Percentiles rank a stretch among this genome's conserved stretches.
Conservation (phyloP, 2,797 vertebrate species). For the Eupleurogrammus muticus region DNA sequence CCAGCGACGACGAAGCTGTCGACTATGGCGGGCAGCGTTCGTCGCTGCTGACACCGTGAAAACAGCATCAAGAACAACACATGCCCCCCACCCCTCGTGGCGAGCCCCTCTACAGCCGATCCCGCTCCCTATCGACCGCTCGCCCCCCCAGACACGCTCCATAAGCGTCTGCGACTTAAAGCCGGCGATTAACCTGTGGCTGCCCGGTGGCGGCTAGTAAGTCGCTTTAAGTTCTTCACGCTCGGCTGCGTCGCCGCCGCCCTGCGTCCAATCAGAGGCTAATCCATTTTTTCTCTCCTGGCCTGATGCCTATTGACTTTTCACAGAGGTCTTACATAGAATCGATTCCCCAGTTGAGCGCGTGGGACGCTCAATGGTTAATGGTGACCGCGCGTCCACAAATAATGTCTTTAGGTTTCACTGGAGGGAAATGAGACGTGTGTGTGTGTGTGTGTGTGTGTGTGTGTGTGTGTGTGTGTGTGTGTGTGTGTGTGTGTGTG, state of each 20-base stretch:
- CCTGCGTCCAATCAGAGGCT: conserved; percentile 57
- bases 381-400: conserved; percentile 28
- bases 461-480: no score
- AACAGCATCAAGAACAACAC: background rate
- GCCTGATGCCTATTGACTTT: conserved; percentile 70
- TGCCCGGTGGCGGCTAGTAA: conserved; percentile 36
- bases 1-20: no score
- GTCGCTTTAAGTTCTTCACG: conserved; percentile 47
- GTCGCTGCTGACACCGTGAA: no score
- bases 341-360: conserved; percentile 60
- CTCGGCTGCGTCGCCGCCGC: conserved; percentile 22
- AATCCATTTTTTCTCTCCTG: conserved; percentile 61
- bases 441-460: conserved; percentile 27
- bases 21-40: no score
- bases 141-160: conserved; percentile 48
- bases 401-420: conserved; percentile 52
- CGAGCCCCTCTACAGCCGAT: background rate
- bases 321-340: conserved; percentile 64
- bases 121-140: conserved; percentile 22
- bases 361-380: conserved; percentile 47
- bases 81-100: no score
- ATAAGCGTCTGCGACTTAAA: conserved; percentile 39
- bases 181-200: conserved; percentile 52
- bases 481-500: background rate
- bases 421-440: conserved; percentile 38